A percentile compares a stretch with the other conserved stretches of the same genome.
phyloP scores from a whole-genome alignment of 2,797 vertebrate species.

The Aratinga solstitialis region DNA sequence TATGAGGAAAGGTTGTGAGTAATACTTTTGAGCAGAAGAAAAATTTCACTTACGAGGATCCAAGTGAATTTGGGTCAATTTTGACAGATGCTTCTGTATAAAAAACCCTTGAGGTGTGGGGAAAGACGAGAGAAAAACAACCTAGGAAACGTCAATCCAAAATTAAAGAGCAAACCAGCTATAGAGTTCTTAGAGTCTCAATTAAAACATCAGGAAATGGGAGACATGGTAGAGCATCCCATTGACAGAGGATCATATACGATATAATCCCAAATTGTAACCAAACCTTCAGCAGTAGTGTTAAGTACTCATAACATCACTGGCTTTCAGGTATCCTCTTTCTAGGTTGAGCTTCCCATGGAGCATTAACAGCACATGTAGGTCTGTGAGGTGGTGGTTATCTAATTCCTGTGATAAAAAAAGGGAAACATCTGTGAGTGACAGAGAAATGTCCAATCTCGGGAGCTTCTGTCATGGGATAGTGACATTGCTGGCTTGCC shows the following conservation, averaged over 20 bases:
- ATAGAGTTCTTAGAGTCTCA: constrained; percentile 3
- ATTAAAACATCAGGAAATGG: constrained; percentile 37
- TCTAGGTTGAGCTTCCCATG: constrained; percentile 18
- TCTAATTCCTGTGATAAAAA: constrained; percentile 4
- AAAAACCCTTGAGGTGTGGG: background rate
- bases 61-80: background rate
- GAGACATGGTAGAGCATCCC: background rate
- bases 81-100: background rate
- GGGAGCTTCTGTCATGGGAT: background rate
- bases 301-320: background rate
- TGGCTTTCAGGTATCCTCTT: constrained; percentile 36
- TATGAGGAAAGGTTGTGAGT: background rate
- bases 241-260: background rate
- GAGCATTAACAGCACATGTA: constrained; percentile 25
- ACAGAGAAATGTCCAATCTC: background rate
- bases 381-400: background rate
- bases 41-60: background rate
- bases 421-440: background rate
- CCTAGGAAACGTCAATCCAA: background rate
- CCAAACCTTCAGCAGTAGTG: constrained; percentile 42
- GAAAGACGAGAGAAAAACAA: background rate
- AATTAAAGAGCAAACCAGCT: constrained; percentile 36
- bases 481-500: background rate
- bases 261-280: constrained; percentile 41
- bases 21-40: background rate